These are phyloP conservation scores for Drosophila maculinotata DNA, from an alignment of 2,888 invertebrate genomes.

Conservation along the genomic window DNA sequence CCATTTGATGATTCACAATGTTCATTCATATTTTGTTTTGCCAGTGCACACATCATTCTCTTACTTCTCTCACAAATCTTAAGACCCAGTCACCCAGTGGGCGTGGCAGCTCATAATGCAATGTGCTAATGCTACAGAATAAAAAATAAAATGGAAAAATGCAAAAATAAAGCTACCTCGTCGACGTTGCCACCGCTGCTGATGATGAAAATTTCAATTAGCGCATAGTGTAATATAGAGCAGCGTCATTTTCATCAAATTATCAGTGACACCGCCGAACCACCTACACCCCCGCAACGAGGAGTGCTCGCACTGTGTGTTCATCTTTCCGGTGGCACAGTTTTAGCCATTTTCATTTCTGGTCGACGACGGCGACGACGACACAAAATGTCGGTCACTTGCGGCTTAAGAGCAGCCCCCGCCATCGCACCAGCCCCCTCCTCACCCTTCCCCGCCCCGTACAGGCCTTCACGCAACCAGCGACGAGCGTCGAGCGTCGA, in stretches of 20 bases:
- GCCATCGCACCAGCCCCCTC: background rate
- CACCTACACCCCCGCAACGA: no score
- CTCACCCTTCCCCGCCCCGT: background rate
- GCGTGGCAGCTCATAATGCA: conserved; percentile 12
- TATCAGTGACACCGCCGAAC: conserved; percentile 69
- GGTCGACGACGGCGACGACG: conserved; percentile 60
- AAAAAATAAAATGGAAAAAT: conserved; percentile 1
- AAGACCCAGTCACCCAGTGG: background rate
- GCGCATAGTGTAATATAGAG: conserved; percentile 74
- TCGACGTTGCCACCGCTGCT: conserved; percentile 10
- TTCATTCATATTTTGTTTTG: background rate
- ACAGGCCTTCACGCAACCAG: background rate
- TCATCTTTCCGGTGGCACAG: conserved; percentile 75
- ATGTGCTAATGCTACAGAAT: conserved; percentile 12
- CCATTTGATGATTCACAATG: background rate
- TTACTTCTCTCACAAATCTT: background rate
- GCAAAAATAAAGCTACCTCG: background rate
- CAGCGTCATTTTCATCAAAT: conserved; percentile 77
- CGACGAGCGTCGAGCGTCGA: conserved; percentile 3
- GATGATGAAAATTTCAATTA: conserved; percentile 73
- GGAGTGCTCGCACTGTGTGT: conserved; percentile 44
- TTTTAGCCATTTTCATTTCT: conserved; percentile 75
- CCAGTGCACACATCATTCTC: background rate
- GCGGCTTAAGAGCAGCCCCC: conserved; percentile 63
- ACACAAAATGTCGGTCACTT: conserved; percentile 78